Evolutionary conservation across 2,888 invertebrate species (phyloP), one percentile per base, ranked within the genome.

Genomic region (Linnaemya tessellans): DNA sequence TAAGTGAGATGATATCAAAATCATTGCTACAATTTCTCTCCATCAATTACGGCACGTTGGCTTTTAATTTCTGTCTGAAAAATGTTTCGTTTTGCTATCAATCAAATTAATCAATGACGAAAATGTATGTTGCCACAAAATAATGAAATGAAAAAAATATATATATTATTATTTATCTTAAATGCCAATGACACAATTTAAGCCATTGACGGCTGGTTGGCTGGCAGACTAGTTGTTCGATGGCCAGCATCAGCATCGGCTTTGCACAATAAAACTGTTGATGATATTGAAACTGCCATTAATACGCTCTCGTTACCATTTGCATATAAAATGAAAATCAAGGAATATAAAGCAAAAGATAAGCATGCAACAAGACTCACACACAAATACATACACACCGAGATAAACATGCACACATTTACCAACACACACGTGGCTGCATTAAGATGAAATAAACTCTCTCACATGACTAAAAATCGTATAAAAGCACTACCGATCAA

Each of bases 171-270:
- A 62, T 74, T 84, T 80, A 84, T 84, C 84, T 75, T 80, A 80
- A 75, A 80, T 77, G 51, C 65, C 80, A 80, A 77, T 77, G 80
- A 84, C 80, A 84, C 84, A 84, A 80, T 77, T 84, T 77, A 60
- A 67, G 77, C 77, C 80, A 71, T 77, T 67, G 77, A 71, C 49
- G 60, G 30, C 65, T 68, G 54, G 11, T 7, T 49, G 38, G 43
- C 22, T 67, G 41, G 18, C 15, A 18, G 13, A 30, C 20, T 67
- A 51, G 74, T 60, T 22, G 30, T 9, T 51, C 54, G 35, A 38
- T 65, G 25, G 64, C 22, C 51, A 51, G 41, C 18, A 73, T 9
- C 56, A 64, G 15, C 51, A 20, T n/a, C 43, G 38, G 11, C 20
- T 51, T 70, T 10, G 41, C 51, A 13, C 49, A 54, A 51, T 22